Percentiles rank a stretch among this genome's conserved stretches.
Evolutionary conservation across 92 coral and sea anemone genomes (phyloP).

Genomic region (Palythoa caribaeorum): DNA sequence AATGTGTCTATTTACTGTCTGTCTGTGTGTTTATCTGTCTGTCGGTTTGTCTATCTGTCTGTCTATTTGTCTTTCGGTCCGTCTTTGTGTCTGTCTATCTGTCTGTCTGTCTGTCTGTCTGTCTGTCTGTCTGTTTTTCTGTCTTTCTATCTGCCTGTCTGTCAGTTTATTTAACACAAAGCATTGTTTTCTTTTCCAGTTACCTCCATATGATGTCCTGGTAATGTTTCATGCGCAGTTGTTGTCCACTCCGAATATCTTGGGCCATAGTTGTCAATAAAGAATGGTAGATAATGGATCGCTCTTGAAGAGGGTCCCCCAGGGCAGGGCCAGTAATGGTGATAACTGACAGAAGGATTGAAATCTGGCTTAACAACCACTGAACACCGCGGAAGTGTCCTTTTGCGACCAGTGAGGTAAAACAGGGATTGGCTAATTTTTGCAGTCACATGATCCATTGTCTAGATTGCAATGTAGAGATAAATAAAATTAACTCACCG

Average conservation of each 20-base stretch:
- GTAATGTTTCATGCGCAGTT: conserved; percentile 89
- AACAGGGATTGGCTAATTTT: conserved; percentile 67
- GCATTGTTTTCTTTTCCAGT: background rate
- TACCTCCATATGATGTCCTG: conserved; percentile 96
- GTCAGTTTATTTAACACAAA: too few relatives aligned
- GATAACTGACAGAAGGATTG: conserved; percentile 68
- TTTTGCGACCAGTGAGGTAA: conserved; percentile 70
- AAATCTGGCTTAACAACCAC: conserved; percentile 61
- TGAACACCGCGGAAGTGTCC: conserved; percentile 65
- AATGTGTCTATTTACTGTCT: too few relatives aligned
- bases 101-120: too few relatives aligned
- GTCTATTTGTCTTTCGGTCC: too few relatives aligned
- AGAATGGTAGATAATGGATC: conserved; percentile 70
- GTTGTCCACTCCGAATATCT: conserved; percentile 87
- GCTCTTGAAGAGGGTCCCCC: conserved; percentile 19
- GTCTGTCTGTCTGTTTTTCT: too few relatives aligned
- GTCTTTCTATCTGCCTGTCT: too few relatives aligned
- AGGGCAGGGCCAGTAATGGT: conserved; percentile 45
- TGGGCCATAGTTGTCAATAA: conserved; percentile 88
- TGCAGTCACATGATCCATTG: conserved; percentile 40
- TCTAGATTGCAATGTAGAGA: conserved; percentile 27
- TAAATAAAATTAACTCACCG: background rate
- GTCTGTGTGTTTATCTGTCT: too few relatives aligned
- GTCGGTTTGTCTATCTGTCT: too few relatives aligned
- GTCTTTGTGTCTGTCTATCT: too few relatives aligned